phyloP scores from a whole-genome alignment of 2,113 vertebrate species.

The Thomomys bottae region DNA sequence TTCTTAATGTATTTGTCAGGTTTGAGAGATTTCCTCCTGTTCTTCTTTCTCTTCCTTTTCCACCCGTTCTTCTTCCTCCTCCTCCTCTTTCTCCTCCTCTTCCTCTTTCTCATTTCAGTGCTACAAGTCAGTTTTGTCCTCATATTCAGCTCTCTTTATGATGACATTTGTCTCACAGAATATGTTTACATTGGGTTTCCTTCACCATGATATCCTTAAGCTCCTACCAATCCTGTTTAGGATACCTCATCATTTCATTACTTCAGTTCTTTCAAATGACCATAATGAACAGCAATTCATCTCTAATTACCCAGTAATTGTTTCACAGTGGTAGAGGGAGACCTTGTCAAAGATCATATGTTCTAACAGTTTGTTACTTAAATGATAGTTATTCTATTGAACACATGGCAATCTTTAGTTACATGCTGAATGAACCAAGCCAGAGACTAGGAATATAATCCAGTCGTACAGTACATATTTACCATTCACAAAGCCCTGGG shows the following conservation, averaged over 20 bases:
- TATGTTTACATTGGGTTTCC: not conserved
- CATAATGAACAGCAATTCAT: not conserved
- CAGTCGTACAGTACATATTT: not conserved
- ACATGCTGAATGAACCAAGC: not conserved
- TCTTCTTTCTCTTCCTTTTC: too few relatives aligned
- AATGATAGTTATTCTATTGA: not conserved
- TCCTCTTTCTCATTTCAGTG: not conserved
- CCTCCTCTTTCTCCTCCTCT: not conserved
- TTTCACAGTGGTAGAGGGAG: not conserved
- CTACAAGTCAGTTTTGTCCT: not conserved
- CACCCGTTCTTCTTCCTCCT: too few relatives aligned
- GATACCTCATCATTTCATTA: not conserved
- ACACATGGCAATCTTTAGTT: not conserved
- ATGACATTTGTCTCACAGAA: not conserved
- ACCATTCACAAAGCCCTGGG: not conserved
- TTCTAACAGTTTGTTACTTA: not conserved
- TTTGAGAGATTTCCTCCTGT: not conserved
- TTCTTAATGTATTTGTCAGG: conserved; percentile 5
- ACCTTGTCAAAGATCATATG: not conserved
- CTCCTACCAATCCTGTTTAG: not conserved
- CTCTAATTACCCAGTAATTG: not conserved
- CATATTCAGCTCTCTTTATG: not conserved
- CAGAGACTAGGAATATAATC: not conserved
- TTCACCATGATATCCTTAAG: not conserved
- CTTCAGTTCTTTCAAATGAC: not conserved